phyloP scores from a whole-genome alignment of 2,888 invertebrate species.

The Rhopalosiphum nymphaeae region DNA sequence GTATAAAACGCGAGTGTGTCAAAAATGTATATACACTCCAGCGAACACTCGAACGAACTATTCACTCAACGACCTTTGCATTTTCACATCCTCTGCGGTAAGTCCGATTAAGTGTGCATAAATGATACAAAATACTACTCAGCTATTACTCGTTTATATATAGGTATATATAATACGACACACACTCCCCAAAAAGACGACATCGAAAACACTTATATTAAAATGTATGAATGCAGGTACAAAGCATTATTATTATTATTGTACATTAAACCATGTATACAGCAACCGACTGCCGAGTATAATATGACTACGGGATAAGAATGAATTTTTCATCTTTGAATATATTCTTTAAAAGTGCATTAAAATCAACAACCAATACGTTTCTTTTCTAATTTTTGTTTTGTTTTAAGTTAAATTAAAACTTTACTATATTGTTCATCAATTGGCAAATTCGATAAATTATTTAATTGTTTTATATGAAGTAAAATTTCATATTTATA shows the following conservation, averaged over 20 bases:
- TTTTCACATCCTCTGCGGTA: constrained; percentile 35
- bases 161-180: not conserved
- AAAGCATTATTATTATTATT: not conserved
- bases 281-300: not conserved
- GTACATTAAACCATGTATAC: not conserved
- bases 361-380: not conserved
- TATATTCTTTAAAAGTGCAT: not conserved
- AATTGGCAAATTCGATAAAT: not conserved
- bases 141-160: not conserved
- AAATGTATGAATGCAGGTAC: not conserved
- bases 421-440: not conserved
- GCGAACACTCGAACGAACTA: constrained; percentile 41
- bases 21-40: constrained; percentile 45
- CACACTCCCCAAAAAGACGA: not conserved
- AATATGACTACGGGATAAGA: not conserved
- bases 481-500: no score
- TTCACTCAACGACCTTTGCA: constrained; percentile 25
- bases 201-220: not conserved
- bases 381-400: not conserved
- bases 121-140: constrained; percentile 8
- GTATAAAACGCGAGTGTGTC: constrained; percentile 41
- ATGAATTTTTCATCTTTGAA: not conserved
- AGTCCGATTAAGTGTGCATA: constrained; percentile 47
- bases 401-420: not conserved
- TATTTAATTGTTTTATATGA: not conserved